phyloP scores from a whole-genome alignment of 2,113 vertebrate genomes.

The Microtus richardsoni region DNA sequence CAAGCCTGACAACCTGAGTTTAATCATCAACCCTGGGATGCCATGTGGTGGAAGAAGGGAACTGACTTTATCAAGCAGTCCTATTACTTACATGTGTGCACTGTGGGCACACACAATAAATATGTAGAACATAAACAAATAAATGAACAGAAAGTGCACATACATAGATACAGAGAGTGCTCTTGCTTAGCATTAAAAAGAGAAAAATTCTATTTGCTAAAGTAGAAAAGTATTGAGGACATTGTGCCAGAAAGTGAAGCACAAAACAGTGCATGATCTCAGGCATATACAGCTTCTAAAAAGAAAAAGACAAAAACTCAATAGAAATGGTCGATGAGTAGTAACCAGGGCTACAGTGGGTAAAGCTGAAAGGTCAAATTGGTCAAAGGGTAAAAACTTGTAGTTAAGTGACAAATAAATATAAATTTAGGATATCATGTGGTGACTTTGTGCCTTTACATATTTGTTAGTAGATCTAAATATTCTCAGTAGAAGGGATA shows the following conservation, averaged over 20 bases:
- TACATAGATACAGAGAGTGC: not conserved
- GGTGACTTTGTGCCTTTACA: too few relatives aligned
- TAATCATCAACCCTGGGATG: not conserved
- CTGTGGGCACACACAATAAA: not conserved
- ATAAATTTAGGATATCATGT: not conserved
- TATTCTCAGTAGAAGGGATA: not conserved
- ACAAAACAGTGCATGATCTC: not conserved
- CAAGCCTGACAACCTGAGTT: not conserved
- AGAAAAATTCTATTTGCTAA: not conserved
- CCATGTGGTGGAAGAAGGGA: not conserved
- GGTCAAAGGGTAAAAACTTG: not conserved
- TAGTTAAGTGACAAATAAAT: not conserved
- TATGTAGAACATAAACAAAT: not conserved
- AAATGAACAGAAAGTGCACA: not conserved
- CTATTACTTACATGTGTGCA: not conserved
- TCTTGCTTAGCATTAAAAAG: not conserved
- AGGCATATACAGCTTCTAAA: not conserved
- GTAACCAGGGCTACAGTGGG: too few relatives aligned
- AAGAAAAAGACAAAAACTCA: not conserved
- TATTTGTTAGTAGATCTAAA: not conserved
- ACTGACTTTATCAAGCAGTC: not conserved
- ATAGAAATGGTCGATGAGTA: not conserved
- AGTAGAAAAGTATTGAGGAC: not conserved
- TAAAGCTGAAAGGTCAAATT: not conserved
- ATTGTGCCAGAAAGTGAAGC: not conserved